phyloP scores from a whole-genome alignment of 2,113 vertebrate species.

The Rhadina sibilatrix region DNA sequence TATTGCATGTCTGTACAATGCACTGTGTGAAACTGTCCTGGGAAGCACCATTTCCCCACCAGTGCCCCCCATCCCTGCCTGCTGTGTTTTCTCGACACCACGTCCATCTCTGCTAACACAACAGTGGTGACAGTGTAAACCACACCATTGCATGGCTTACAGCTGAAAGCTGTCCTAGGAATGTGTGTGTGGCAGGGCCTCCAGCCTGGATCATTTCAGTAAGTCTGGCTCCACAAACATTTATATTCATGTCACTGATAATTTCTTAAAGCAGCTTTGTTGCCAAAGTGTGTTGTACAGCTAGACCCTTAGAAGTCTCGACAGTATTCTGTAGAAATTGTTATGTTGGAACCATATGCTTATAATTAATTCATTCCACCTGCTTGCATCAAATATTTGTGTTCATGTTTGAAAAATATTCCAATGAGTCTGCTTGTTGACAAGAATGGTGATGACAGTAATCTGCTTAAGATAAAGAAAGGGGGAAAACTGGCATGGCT shows the following conservation, averaged over 20 bases:
- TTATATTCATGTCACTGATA: neutral
- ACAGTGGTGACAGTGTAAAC: neutral
- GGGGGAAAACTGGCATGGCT: neutral
- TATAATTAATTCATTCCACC: conserved; percentile 47
- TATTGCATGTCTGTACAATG: accelerated
- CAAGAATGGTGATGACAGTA: neutral
- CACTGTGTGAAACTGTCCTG: neutral
- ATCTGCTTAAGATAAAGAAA: neutral
- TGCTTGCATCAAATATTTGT: conserved; percentile 33
- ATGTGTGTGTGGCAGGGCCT: neutral
- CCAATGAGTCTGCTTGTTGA: conserved; percentile 19
- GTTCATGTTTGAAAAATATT: conserved; percentile 37
- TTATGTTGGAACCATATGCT: conserved; percentile 16
- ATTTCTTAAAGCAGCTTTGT: neutral
- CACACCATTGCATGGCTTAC: neutral
- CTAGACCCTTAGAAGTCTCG: neutral
- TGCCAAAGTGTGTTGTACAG: neutral
- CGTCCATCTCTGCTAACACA: neutral
- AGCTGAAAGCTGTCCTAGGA: neutral
- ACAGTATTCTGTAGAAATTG: neutral
- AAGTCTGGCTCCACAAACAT: neutral
- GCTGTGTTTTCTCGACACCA: accelerated
- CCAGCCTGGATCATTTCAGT: neutral
- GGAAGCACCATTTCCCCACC: neutral
- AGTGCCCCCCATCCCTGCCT: neutral